Conservation (phyloP, 2,113 vertebrate genomes). For the Salvelinus sp. region DNA sequence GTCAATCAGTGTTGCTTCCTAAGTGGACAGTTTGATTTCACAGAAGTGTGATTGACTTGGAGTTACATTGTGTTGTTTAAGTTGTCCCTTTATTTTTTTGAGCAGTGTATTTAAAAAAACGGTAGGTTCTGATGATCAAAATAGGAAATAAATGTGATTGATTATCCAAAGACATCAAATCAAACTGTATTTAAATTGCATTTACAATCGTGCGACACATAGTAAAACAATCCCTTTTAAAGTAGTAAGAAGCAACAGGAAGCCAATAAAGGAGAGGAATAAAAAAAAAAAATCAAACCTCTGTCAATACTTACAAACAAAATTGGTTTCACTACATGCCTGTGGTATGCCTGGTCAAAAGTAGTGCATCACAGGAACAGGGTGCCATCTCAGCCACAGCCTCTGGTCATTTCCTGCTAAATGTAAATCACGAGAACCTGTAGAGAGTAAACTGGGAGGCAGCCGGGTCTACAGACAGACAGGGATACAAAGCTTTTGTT, state of each 20-base stretch:
- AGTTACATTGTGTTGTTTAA: too few relatives aligned
- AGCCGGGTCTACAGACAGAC: not conserved
- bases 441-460: not conserved
- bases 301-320: not conserved
- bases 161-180: not conserved
- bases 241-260: not conserved
- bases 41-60: too few relatives aligned
- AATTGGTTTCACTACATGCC: not conserved
- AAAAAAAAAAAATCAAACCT: not conserved
- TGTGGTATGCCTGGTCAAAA: too few relatives aligned
- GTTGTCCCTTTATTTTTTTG: too few relatives aligned
- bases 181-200: not conserved
- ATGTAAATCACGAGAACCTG: not conserved
- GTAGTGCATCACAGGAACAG: too few relatives aligned
- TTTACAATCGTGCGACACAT: not conserved
- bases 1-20: too few relatives aligned
- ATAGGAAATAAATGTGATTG: not conserved
- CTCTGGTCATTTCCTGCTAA: not conserved
- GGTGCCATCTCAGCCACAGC: too few relatives aligned
- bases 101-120: too few relatives aligned
- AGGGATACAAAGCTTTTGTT: slow-evolving; percentile 15
- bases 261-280: not conserved
- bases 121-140: too few relatives aligned
- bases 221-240: not conserved
- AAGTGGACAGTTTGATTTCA: too few relatives aligned